Evolutionary conservation across 2,113 vertebrate genomes (phyloP).

Genomic region (Cricetomys ansorgei): DNA sequence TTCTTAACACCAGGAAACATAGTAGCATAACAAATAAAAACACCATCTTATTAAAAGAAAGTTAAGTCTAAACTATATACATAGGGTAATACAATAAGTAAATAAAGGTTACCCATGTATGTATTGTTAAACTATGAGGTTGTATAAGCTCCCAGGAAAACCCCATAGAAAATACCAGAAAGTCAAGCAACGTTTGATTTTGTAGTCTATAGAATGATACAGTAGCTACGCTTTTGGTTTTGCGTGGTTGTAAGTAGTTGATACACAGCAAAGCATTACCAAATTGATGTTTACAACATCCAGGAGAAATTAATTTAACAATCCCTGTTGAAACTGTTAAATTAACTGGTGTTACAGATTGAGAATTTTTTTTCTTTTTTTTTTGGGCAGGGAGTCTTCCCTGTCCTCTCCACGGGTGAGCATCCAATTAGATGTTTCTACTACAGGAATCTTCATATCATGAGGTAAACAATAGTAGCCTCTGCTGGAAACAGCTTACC

Average conservation of each 20-base stretch:
- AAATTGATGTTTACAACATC: background rate
- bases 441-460: background rate
- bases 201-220: background rate
- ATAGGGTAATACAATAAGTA: background rate
- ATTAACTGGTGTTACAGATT: background rate
- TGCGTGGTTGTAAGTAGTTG: background rate
- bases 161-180: background rate
- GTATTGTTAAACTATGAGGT: background rate
- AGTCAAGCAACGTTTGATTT: background rate
- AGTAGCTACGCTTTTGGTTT: background rate
- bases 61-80: background rate
- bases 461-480: background rate
- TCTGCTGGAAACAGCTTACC: background rate
- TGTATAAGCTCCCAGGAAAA: background rate
- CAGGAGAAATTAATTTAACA: background rate
- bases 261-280: background rate
- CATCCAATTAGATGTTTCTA: background rate
- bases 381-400: background rate
- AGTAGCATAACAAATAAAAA: background rate
- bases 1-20: background rate
- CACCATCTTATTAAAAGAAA: background rate
- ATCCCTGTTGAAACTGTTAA: background rate
- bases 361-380: background rate
- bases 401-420: background rate
- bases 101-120: background rate